Conservation (phyloP, 1,140 invertebrate genomes). For the Paraescarpia echinospica region DNA sequence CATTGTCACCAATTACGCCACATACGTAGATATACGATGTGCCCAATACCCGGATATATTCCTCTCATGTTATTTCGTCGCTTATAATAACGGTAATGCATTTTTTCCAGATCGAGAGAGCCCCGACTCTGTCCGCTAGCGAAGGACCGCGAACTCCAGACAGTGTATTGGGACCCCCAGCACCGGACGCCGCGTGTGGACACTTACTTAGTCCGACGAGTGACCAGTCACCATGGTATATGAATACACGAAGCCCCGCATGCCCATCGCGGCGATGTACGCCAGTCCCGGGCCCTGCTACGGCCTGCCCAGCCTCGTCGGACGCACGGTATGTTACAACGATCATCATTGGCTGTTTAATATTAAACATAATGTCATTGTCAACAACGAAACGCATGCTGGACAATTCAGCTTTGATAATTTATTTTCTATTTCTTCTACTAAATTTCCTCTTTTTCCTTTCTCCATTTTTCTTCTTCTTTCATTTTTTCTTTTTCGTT, state of each 20-base stretch:
- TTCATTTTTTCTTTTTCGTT: too few relatives aligned
- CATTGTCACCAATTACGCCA: too few relatives aligned
- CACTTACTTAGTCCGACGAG: not conserved
- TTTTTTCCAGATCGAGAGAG: not conserved
- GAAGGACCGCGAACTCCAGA: not conserved
- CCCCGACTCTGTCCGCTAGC: not conserved
- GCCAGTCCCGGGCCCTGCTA: conserved; percentile 79
- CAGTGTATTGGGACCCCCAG: not conserved
- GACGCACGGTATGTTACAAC: conserved; percentile 34
- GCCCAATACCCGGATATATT: too few relatives aligned
- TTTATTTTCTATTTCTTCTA: too few relatives aligned
- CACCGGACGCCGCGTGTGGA: not conserved
- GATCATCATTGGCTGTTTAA: not conserved
- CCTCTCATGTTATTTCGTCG: too few relatives aligned
- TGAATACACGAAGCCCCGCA: conserved; percentile 73
- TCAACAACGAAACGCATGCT: too few relatives aligned
- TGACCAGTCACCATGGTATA: conserved; percentile 43
- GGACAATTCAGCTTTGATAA: too few relatives aligned
- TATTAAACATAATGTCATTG: too few relatives aligned
- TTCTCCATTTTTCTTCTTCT: too few relatives aligned
- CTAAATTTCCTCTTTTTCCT: too few relatives aligned
- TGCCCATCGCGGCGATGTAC: conserved; percentile 88
- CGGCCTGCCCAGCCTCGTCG: conserved; percentile 50
- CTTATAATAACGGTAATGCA: too few relatives aligned
- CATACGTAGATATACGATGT: too few relatives aligned